These are phyloP conservation scores for Catocala sponsa DNA, from an alignment of 2,888 invertebrate genomes.

Conservation along the genomic window DNA sequence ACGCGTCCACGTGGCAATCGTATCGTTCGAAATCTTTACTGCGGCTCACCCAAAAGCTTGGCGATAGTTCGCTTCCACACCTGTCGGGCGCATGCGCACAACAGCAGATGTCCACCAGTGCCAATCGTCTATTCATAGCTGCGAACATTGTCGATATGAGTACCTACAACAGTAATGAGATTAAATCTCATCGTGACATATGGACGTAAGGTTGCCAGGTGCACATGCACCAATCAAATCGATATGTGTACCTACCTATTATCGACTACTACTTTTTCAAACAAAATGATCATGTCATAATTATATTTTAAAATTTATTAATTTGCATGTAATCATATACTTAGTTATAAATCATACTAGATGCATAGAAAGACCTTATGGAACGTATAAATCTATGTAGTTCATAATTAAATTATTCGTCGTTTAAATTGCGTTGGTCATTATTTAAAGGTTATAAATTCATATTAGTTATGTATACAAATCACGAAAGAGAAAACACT, in stretches of 20 bases:
- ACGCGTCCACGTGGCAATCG: background rate
- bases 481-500: too few relatives aligned
- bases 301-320: too few relatives aligned
- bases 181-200: constrained; percentile 59
- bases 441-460: too few relatives aligned
- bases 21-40: constrained; percentile 1
- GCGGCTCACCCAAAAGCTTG: background rate
- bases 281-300: too few relatives aligned
- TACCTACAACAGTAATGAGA: constrained; percentile 54
- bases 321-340: too few relatives aligned
- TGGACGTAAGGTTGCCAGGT: constrained; percentile 49
- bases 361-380: too few relatives aligned
- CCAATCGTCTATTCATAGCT: constrained; percentile 49
- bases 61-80: constrained; percentile 41
- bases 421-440: too few relatives aligned
- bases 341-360: too few relatives aligned
- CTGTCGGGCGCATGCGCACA: constrained; percentile 57
- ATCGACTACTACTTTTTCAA: background rate
- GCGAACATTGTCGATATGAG: constrained; percentile 23
- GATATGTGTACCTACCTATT: constrained; percentile 9
- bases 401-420: too few relatives aligned
- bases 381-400: too few relatives aligned
- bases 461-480: too few relatives aligned
- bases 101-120: constrained; percentile 46
- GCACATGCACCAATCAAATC: constrained; percentile 18